Evolutionary conservation across 2,113 vertebrate genomes (phyloP).

Genomic region (Pogona vitticeps): DNA sequence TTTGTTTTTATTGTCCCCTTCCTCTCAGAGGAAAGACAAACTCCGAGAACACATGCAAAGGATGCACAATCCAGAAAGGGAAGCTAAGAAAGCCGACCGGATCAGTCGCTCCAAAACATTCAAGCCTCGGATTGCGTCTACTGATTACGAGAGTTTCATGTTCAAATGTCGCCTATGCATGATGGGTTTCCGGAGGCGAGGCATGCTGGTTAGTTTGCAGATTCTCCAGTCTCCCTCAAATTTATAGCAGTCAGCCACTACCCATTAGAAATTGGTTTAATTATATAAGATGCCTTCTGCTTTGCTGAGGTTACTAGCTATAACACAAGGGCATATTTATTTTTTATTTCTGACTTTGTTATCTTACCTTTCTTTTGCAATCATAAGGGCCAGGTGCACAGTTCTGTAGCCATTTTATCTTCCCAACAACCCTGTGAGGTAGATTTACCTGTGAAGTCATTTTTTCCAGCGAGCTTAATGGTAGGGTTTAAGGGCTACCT

Average conservation of each 20-base stretch:
- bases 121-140: conserved; percentile 91
- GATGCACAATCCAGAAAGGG: conserved; percentile 97
- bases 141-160: conserved; percentile 95
- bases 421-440: neutral
- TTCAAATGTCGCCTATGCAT: conserved; percentile 98
- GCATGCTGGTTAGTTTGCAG: conserved; percentile 91
- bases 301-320: neutral
- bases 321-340: neutral
- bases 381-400: no score
- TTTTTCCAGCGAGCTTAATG: neutral
- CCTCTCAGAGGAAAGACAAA: conserved; percentile 92
- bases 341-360: neutral
- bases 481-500: no score
- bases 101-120: conserved; percentile 92
- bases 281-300: neutral
- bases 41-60: conserved; percentile 98
- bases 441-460: no score
- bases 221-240: no score
- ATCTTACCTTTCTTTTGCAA: neutral
- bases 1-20: accelerated
- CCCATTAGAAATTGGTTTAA: neutral
- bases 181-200: conserved; percentile 97
- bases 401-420: neutral
- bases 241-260: neutral
- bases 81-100: conserved; percentile 94